Percentiles rank a stretch among this genome's conserved stretches.
These are phyloP conservation scores for Bradysia coprophila DNA, from an alignment of 1,140 invertebrate genomes.

Conservation along the genomic window DNA sequence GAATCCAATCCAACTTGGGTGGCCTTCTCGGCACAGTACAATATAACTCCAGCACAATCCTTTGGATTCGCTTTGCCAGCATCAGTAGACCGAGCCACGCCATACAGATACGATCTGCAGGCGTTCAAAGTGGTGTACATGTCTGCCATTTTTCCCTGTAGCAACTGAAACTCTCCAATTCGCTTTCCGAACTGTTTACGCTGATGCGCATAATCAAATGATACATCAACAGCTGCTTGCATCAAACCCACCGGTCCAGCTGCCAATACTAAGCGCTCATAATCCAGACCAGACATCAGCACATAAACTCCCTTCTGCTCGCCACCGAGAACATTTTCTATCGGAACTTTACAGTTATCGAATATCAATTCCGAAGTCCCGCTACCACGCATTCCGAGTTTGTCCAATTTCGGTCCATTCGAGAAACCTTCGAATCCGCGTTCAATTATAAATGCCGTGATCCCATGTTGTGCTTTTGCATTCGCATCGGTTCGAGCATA, in stretches of 20 bases:
- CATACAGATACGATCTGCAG: slow-evolving; percentile 81
- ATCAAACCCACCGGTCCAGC: slow-evolving; percentile 83
- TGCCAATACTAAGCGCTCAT: slow-evolving; percentile 75
- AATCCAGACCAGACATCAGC: slow-evolving; percentile 89
- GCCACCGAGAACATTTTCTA: slow-evolving; percentile 67
- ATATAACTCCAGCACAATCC: slow-evolving; percentile 89
- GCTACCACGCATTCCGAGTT: slow-evolving; percentile 95
- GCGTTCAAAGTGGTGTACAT: slow-evolving; percentile 86
- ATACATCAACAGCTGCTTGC: slow-evolving; percentile 85
- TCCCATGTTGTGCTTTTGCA: slow-evolving; percentile 77
- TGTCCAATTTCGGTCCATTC: slow-evolving; percentile 82
- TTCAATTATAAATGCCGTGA: slow-evolving; percentile 90
- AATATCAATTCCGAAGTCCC: slow-evolving; percentile 92
- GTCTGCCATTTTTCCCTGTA: slow-evolving; percentile 94
- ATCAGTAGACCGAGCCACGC: slow-evolving; percentile 71
- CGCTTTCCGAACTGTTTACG: slow-evolving; percentile 78
- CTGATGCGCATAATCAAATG: slow-evolving; percentile 91
- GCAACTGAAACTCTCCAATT: slow-evolving; percentile 87
- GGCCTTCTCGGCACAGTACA: slow-evolving; percentile 78
- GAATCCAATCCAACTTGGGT: slow-evolving; percentile 81
- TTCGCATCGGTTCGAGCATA: slow-evolving; percentile 80
- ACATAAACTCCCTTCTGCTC: slow-evolving; percentile 91
- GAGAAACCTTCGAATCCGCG: slow-evolving; percentile 76
- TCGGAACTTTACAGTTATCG: slow-evolving; percentile 78
- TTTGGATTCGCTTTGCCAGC: slow-evolving; percentile 58